phyloP scores from a whole-genome alignment of 2,888 invertebrate genomes.

The Melikaiella ostensackeni region DNA sequence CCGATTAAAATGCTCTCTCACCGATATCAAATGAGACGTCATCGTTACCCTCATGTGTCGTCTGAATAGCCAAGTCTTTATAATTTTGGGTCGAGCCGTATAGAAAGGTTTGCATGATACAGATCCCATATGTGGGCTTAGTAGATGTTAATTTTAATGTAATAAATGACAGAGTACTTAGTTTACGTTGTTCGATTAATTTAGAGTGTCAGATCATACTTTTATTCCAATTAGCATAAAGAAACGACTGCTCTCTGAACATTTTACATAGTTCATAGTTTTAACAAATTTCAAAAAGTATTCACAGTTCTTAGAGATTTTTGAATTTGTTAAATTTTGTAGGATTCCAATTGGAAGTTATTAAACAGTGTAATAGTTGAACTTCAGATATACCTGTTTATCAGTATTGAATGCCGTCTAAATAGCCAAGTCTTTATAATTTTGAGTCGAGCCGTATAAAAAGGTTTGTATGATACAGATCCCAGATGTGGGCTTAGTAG shows the following conservation, averaged over 20 bases:
- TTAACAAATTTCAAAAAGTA: no score
- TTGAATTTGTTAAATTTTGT: no score
- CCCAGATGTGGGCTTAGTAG: neutral
- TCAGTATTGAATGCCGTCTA: no score
- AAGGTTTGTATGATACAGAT: neutral
- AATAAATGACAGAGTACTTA: neutral
- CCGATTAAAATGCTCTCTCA: conserved; percentile 68
- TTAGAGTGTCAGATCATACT: neutral
- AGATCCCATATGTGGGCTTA: neutral
- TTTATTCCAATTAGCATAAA: neutral
- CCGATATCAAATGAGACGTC: conserved; percentile 70
- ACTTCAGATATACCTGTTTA: no score
- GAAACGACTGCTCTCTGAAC: no score
- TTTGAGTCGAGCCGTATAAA: neutral
- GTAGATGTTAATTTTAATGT: neutral
- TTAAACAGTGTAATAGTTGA: no score
- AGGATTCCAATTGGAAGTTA: no score
- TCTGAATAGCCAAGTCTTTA: conserved; percentile 32
- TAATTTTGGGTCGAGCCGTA: conserved; percentile 6
- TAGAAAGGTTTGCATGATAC: neutral
- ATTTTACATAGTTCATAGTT: no score
- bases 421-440: conserved; percentile 29
- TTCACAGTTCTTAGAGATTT: no score
- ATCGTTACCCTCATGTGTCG: conserved; percentile 58
- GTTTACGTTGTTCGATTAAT: neutral